Base-by-base conservation (phyloP, 2,797 vertebrate genomes). In the Labroides dimidiatus region DNA sequence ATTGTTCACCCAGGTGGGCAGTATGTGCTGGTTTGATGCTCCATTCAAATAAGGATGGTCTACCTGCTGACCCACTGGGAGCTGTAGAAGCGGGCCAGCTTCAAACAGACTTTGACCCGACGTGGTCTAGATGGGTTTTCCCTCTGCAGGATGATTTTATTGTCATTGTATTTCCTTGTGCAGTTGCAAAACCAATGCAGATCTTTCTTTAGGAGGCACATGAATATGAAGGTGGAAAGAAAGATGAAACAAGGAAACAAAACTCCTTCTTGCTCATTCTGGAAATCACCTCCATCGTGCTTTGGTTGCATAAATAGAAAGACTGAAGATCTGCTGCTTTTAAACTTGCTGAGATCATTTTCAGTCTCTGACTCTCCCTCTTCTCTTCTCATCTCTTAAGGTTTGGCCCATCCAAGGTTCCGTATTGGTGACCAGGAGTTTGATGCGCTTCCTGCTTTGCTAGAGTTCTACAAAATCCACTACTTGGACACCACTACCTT, bases 401-500 rank as follows among this genome's bases (percentile, higher is more conserved):
- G 95, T 71, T 84, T 95, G 85, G 93, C 82, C 67, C 94, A 92
- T 71, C 94, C 94, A 50, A 94, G 95, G 70, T 98, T 98, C 89
- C 96, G 97, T 69, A 99, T 99, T 70, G 98, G 97, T 48, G 98
- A 99, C 93, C 97, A 99, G 91, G 97, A 99, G 86, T 99, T 99
- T 69, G 97, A 99, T 12, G 96, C 97, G 54, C 95, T 99, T 77
- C 95, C 96, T 36, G 95, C 96, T 87, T 92, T 99, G 92, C 93
- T 99, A 90, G 97, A 99, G 93, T 99, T 99, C 94, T 99, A 99
- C 89, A 99, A 98, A 93, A 99, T 99, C 89, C 98, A 99, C 93
- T 99, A 99, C 93, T 93, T 99, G 94, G 98, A 99, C 93, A 99
- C 98, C 94, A 99, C 98, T 84, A 99, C 98, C 49, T 94, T 99